These are phyloP conservation scores for Acrocyrtus sp. DNA, from an alignment of 2,888 invertebrate genomes.

Conservation along the genomic window DNA sequence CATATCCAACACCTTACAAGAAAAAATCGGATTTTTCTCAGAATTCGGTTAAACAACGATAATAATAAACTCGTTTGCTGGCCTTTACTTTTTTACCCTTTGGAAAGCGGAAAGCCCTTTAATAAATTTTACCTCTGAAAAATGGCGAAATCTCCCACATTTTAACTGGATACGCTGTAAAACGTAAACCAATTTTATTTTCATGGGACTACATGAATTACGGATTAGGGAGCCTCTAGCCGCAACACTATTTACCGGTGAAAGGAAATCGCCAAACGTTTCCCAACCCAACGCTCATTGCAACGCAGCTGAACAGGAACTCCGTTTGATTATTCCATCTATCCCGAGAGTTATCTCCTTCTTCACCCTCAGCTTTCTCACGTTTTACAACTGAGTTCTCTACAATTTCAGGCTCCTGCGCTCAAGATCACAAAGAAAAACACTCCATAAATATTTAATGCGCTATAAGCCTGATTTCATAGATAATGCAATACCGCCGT, in stretches of 20 bases:
- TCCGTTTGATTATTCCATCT: constrained; percentile 64
- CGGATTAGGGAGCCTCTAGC: constrained; percentile 64
- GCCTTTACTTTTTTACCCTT: background rate
- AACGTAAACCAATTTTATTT: constrained; percentile 69
- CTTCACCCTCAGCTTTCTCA: no score
- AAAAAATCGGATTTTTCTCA: no score
- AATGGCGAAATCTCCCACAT: constrained; percentile 66
- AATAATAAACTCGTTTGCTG: background rate
- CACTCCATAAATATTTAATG: no score
- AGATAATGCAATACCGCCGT: no score
- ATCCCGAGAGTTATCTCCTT: no score
- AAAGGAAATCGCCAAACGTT: constrained; percentile 64
- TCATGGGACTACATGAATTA: constrained; percentile 66
- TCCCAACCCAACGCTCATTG: constrained; percentile 65
- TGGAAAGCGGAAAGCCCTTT: background rate
- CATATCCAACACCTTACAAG: constrained; percentile 61
- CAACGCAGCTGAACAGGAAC: constrained; percentile 65
- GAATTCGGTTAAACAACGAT: background rate
- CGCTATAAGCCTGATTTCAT: no score
- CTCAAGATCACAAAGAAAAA: no score
- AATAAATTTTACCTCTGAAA: constrained; percentile 40
- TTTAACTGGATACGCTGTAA: constrained; percentile 67
- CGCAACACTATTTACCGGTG: constrained; percentile 51
- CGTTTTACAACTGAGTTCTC: no score
- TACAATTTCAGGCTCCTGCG: no score